Evolutionary conservation across 2,797 vertebrate genomes (phyloP).

Genomic region (Cuniculus paca): DNA sequence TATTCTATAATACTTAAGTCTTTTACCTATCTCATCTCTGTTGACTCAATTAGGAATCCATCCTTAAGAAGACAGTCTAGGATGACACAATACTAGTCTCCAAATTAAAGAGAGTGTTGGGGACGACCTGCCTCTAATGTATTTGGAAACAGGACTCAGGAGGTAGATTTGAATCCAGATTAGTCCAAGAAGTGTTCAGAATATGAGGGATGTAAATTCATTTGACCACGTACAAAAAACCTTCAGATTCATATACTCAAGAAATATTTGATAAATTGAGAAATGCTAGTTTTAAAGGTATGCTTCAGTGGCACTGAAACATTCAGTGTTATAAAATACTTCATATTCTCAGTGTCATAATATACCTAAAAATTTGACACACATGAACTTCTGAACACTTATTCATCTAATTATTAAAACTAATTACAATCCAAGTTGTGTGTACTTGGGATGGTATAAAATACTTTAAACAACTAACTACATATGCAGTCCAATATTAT

Average conservation of each 20-base stretch:
- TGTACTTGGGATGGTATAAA: background rate
- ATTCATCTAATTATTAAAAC: background rate
- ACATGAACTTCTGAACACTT: background rate
- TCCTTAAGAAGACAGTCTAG: background rate
- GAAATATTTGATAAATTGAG: background rate
- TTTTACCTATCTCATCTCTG: background rate
- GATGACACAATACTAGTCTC: background rate
- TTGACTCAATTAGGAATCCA: background rate
- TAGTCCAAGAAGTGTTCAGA: background rate
- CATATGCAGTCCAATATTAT: background rate
- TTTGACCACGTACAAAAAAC: background rate
- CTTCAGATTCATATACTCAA: background rate
- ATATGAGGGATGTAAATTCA: background rate
- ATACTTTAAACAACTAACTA: slow-evolving; percentile 24
- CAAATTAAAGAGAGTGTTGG: background rate
- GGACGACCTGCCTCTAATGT: background rate
- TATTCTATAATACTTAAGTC: background rate
- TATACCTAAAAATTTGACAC: background rate
- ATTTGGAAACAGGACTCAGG: background rate
- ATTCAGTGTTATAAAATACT: background rate
- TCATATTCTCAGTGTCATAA: background rate
- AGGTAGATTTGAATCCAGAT: background rate
- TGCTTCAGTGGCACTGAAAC: no score
- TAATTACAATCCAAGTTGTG: background rate
- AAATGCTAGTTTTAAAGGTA: background rate